Evolutionary conservation across 1,140 invertebrate species (phyloP), one percentile per base, ranked within the genome.

Genomic region (Physella acuta): DNA sequence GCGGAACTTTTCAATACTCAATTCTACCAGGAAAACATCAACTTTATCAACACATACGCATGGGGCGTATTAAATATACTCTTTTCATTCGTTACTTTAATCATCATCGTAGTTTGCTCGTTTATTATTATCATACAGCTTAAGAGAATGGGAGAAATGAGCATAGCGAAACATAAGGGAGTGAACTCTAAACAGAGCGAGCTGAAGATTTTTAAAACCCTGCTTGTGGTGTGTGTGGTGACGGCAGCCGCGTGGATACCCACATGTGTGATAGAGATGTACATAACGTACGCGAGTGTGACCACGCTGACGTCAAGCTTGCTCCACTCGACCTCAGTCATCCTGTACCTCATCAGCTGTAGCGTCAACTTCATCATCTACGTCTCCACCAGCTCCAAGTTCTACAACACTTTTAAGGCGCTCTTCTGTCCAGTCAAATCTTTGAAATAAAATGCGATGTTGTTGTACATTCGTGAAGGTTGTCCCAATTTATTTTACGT

Each of bases 311-410:
- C 20, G 20, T 36, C 39, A 2, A 2, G 26, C n/a, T n/a, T 53
- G 28, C 36, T 34, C 24, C 31, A 64, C 16, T 30, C 34, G 17
- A 2, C 31, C 11, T 20, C 4, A 3, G 62, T 33, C 24, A 24
- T 61, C 28, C 59, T 64, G 1, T 39, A 44, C 30, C 14, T n/a
- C 28, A 33, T 64, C 30, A 64, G 52, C 49, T 39, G 39, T 2
- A 51, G 31, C 20, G 30, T 36, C 31, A 64, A 64, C 28, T 64
- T 64, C 30, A 11, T 64, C 30, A 37, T 64, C 44, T 64, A 64
- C 30, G 62, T 64, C 11, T 51, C 62, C 28, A 64, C 52, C 39
- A 49, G 37, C 44, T 26, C 28, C 16, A 64, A 64, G 37, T 64
- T 64, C n/a, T n/a, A n/a, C n/a, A n/a, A n/a, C n/a, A n/a, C n/a